Percentiles rank a stretch among this genome's conserved stretches.
phyloP scores from a whole-genome alignment of 2,888 invertebrate genomes.

The Endotricha flammealis region DNA sequence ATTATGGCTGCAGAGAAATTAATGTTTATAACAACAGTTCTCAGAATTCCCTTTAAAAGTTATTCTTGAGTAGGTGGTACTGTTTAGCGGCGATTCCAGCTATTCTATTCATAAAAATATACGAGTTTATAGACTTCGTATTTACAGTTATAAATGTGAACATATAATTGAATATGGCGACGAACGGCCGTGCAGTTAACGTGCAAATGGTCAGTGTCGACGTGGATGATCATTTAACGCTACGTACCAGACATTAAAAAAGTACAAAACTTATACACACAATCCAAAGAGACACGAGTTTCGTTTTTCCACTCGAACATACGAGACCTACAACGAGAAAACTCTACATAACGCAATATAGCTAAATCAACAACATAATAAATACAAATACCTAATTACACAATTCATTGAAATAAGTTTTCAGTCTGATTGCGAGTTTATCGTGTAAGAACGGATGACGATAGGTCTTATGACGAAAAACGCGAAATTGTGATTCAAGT shows the following conservation, averaged over 20 bases:
- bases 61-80: not conserved
- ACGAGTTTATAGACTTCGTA: slow-evolving; percentile 1
- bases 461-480: slow-evolving; percentile 6
- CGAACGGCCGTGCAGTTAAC: slow-evolving; percentile 22
- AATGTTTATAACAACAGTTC: slow-evolving; percentile 8
- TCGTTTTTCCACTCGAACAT: no score
- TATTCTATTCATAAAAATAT: slow-evolving; percentile 4
- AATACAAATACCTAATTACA: no score
- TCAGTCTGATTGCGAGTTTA: no score
- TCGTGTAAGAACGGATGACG: slow-evolving; percentile 27
- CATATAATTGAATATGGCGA: slow-evolving; percentile 29
- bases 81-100: not conserved
- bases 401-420: no score
- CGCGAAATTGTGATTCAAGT: slow-evolving; percentile 3
- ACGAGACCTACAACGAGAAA: no score
- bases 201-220: slow-evolving; percentile 37
- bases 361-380: no score
- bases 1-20: slow-evolving; percentile 4
- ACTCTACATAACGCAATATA: no score
- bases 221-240: slow-evolving; percentile 26
- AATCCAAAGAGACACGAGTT: no score
- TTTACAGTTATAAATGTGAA: slow-evolving; percentile 33
- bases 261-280: no score
- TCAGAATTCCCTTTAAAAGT: slow-evolving; percentile 1
- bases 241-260: no score